Base-by-base conservation (phyloP, 2,888 invertebrate genomes). In the Paralinhomoeus sp. region DNA sequence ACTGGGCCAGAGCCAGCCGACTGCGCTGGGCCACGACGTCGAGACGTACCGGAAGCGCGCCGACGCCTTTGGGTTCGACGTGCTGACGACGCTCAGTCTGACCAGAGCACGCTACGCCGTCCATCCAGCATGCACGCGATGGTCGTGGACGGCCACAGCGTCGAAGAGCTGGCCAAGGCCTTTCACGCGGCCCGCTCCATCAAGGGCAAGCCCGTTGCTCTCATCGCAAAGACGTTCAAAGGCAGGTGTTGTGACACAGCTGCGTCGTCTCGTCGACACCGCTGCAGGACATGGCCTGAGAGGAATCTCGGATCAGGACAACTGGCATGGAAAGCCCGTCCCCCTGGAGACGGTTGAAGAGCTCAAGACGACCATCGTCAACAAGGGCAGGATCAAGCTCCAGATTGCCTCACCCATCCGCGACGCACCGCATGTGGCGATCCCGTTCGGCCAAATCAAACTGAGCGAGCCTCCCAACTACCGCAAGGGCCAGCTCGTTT, bases 311-410 rank as follows among this genome's bases (percentile, higher is more conserved):
- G 81, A 99, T 64, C 55, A 73, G 52, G 81, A 85, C 46, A 84
- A 87, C 67, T 97, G 91, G 91, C 97, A 99, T 62, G 97, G 97
- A 42, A 97, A 97, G 66, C 77, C 97, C 0, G 67, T 99, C 21
- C 47, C 53, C 24, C 47, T 42, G 23, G 54, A 55, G 13, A 54
- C 52, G 9, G 49, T 69, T 7, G 49, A 53, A 3, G 51, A 46
- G 20, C 54, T 64, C 34, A 71, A 73, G 49, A 65, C 71, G 1
- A 64, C 74, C 52, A 72, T 85, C 47, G 73, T 75, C 57, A 79
- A 77, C 62, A 67, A 71, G 47, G 73, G 45, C 9, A 53, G 52
- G 24, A 51, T 48, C 31, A 51, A 52, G 37, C 52, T 57, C 40
- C 46, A 50, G 24, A 53, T 56, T 17, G 50, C 50, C 37, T 51